A percentile compares a stretch with the other conserved stretches of the same genome.
Evolutionary conservation across 2,113 vertebrate genomes (phyloP).

Genomic region (Alectura lathami): DNA sequence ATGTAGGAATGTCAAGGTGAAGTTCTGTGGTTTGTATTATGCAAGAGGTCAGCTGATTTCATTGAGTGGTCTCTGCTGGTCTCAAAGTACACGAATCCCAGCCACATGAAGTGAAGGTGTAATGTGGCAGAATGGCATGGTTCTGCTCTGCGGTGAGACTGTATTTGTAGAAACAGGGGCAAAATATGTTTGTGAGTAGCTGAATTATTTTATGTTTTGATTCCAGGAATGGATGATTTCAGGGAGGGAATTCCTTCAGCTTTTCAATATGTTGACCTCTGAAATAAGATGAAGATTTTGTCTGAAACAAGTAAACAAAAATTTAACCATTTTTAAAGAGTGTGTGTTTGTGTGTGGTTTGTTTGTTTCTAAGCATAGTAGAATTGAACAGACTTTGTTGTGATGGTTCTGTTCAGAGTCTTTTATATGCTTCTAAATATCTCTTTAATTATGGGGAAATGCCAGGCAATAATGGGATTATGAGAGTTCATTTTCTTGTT

Average conservation of each 20-base stretch:
- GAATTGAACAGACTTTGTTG: background rate
- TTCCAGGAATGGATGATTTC: background rate
- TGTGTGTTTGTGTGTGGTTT: too few relatives aligned
- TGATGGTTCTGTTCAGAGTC: background rate
- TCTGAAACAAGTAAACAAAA: background rate
- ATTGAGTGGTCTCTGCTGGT: background rate
- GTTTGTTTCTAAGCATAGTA: background rate
- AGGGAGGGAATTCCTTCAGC: background rate
- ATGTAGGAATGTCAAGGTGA: background rate
- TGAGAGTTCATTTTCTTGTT: background rate
- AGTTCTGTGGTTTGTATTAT: background rate
- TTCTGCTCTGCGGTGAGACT: background rate
- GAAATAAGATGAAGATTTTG: background rate
- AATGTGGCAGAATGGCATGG: background rate
- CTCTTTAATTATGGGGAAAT: background rate
- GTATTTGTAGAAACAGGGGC: background rate
- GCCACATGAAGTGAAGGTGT: rapidly evolving
- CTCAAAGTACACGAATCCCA: background rate
- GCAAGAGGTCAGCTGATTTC: background rate
- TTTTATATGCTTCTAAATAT: background rate
- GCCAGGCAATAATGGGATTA: background rate
- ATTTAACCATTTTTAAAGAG: background rate
- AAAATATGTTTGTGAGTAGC: background rate
- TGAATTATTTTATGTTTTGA: background rate
- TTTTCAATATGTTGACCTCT: background rate